These are phyloP conservation scores for Myotis daubentonii DNA, from an alignment of 2,797 vertebrate genomes.

Conservation along the genomic window DNA sequence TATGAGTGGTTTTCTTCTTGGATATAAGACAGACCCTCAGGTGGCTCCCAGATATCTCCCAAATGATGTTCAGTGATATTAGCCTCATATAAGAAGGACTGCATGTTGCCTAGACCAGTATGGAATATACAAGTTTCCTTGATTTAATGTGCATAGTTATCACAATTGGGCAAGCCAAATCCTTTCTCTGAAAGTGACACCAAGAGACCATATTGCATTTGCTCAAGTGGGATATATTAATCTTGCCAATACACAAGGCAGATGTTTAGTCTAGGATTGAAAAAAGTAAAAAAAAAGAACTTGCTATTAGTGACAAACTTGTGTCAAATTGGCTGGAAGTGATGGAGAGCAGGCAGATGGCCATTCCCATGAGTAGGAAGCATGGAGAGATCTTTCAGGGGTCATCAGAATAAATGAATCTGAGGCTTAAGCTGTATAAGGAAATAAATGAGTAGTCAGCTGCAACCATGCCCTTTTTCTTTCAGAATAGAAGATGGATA, in stretches of 20 bases:
- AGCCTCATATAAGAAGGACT: not conserved
- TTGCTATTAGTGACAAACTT: conserved; percentile 65
- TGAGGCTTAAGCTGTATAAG: conserved; percentile 19
- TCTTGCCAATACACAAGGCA: conserved; percentile 66
- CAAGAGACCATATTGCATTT: conserved; percentile 69
- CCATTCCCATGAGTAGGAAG: conserved; percentile 44
- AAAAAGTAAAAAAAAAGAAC: conserved; percentile 59
- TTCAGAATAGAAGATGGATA: conserved; percentile 25
- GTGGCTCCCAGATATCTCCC: not conserved
- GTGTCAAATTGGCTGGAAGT: conserved; percentile 66
- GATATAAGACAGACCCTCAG: not conserved
- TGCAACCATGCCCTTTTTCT: not conserved
- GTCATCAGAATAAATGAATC: conserved; percentile 67
- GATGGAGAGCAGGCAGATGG: conserved; percentile 67
- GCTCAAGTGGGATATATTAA: conserved; percentile 64
- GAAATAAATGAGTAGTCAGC: conserved; percentile 45
- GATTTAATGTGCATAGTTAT: conserved; percentile 41
- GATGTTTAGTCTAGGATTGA: conserved; percentile 71
- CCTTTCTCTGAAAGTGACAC: conserved; percentile 49
- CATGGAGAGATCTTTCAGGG: conserved; percentile 25
- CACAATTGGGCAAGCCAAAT: conserved; percentile 33
- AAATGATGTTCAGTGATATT: not conserved
- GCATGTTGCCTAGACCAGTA: not conserved
- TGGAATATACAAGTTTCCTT: not conserved
- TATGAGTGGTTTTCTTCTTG: not conserved